phyloP scores from a whole-genome alignment of 1,140 invertebrate genomes.

The Zaprionus nigranus region DNA sequence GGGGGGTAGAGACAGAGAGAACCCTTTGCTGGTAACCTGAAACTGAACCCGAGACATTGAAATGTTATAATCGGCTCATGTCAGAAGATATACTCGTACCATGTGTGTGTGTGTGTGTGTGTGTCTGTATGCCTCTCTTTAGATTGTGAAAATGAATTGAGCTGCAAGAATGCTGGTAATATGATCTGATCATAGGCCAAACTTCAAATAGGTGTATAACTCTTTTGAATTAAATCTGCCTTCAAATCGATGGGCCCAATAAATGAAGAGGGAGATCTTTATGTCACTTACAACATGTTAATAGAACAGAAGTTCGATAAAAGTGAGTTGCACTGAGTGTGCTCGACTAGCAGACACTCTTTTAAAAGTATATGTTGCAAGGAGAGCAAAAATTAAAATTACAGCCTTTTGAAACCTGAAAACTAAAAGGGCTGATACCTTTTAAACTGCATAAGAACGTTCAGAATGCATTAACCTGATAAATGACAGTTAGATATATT shows the following conservation, averaged over 20 bases:
- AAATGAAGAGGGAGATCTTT: conserved; percentile 5
- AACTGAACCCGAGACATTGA: conserved; percentile 77
- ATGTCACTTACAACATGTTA: too few relatives aligned
- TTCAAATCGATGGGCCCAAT: conserved; percentile 32
- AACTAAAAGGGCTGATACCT: background rate
- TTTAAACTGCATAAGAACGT: background rate
- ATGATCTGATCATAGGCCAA: conserved; percentile 63
- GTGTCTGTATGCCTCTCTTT: background rate
- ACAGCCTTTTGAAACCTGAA: too few relatives aligned
- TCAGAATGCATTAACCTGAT: background rate
- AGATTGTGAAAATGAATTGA: conserved; percentile 66
- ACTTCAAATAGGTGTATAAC: conserved; percentile 32
- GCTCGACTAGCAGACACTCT: background rate
- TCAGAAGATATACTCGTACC: conserved; percentile 64
- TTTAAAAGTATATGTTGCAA: background rate
- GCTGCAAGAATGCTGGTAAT: conserved; percentile 76
- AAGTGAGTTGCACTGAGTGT: background rate
- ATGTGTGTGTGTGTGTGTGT: background rate
- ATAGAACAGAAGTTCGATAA: conserved; percentile 9
- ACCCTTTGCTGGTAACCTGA: conserved; percentile 46
- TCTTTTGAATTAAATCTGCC: conserved; percentile 57
- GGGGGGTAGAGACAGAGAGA: conserved; percentile 4
- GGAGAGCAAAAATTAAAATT: background rate
- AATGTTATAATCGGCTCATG: conserved; percentile 84
- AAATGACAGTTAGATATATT: background rate